Evolutionary conservation across 2,113 vertebrate species (phyloP).

Genomic region (Rhinopomastus cyanomelas): DNA sequence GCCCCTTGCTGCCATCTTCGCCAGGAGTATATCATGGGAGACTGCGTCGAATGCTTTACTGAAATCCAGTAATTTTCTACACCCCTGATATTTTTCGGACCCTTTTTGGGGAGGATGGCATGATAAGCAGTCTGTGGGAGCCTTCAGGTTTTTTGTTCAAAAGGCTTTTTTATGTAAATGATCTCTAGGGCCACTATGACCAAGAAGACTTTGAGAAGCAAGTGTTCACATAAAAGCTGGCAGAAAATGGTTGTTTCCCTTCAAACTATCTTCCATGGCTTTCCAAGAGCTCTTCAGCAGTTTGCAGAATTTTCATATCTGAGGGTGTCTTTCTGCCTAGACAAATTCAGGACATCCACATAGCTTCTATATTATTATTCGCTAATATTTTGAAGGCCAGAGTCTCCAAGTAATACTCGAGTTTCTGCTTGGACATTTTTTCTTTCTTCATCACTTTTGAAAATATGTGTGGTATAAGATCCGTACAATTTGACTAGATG

Average conservation of each 20-base stretch:
- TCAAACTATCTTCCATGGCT: background rate
- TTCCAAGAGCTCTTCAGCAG: background rate
- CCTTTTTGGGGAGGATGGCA: background rate
- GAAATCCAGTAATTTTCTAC: too few relatives aligned
- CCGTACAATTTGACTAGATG: background rate
- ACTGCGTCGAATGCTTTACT: too few relatives aligned
- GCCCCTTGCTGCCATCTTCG: too few relatives aligned
- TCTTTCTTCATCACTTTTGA: background rate
- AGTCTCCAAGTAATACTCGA: background rate
- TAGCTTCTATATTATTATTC: background rate
- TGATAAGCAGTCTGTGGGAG: fast-evolving
- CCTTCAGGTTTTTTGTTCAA: background rate
- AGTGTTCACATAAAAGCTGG: fast-evolving
- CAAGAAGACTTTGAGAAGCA: background rate
- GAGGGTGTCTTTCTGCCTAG: background rate
- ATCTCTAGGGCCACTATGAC: background rate
- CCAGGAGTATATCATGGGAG: too few relatives aligned
- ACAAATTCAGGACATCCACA: background rate
- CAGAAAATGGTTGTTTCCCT: background rate
- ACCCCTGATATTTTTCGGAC: fast-evolving
- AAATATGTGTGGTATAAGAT: background rate
- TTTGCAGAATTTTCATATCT: background rate
- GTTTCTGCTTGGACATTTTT: background rate
- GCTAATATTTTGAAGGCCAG: background rate
- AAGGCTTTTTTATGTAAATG: background rate